These are phyloP conservation scores for Diaphora mendica DNA, from an alignment of 2,888 invertebrate genomes.

Conservation along the genomic window DNA sequence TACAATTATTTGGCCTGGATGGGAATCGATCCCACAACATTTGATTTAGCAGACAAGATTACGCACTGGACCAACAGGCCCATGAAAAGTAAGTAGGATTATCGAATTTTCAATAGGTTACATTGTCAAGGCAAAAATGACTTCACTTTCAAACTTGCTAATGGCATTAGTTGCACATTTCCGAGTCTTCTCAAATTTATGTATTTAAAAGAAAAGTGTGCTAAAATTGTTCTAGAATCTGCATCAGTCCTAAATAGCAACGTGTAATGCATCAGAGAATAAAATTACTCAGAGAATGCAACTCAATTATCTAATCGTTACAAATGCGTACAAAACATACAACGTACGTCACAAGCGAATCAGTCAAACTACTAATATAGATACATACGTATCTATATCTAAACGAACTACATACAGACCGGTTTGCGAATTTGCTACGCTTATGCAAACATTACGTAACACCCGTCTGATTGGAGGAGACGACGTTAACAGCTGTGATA, in stretches of 20 bases:
- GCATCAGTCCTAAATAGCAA: too few relatives aligned
- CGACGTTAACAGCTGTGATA: slow-evolving; percentile 42
- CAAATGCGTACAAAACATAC: background rate
- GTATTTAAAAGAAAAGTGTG: too few relatives aligned
- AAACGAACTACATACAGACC: slow-evolving; percentile 61
- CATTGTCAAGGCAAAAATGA: background rate
- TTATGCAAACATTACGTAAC: slow-evolving; percentile 65
- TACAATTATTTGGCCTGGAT: too few relatives aligned
- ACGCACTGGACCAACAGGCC: too few relatives aligned
- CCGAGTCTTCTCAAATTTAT: too few relatives aligned
- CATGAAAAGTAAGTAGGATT: background rate
- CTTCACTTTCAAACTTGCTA: too few relatives aligned
- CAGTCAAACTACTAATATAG: background rate
- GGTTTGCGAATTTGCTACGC: slow-evolving; percentile 62
- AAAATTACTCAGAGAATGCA: background rate
- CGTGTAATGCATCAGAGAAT: too few relatives aligned
- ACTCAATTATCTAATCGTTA: background rate
- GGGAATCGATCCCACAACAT: too few relatives aligned
- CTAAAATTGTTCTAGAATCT: too few relatives aligned
- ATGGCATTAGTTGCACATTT: too few relatives aligned
- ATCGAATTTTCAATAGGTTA: background rate
- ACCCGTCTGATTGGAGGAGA: slow-evolving; percentile 53
- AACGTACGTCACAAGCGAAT: background rate
- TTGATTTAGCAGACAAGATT: too few relatives aligned
- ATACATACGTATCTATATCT: slow-evolving; percentile 19